Evolutionary conservation across 1,140 invertebrate species (phyloP), one percentile per base, ranked within the genome.

Genomic region (Theocolax elegans): DNA sequence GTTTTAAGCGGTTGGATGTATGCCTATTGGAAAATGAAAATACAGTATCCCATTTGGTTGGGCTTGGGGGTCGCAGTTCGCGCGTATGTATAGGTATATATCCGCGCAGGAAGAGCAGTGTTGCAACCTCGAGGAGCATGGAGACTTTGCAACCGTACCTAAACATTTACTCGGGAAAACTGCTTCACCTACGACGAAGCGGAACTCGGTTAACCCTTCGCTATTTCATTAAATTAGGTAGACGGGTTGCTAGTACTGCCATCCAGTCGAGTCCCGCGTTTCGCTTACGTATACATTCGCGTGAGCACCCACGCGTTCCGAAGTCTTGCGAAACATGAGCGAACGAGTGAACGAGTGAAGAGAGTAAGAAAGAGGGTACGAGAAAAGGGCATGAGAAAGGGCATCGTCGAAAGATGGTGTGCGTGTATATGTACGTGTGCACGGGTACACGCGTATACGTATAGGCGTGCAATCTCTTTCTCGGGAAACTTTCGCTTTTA

Each of bases 401-500:
- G n/a, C n/a, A n/a, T n/a, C n/a, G n/a, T n/a, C n/a, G n/a, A n/a
- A n/a, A n/a, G n/a, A n/a, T n/a, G n/a, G 70, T 9, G 35, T 53
- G 72, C 59, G 17, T 71, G 63, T 70, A 70, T 68, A 71, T 56
- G 71, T 68, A 74, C 74, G 59, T 71, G 60, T 51, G 54, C 42
- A 29, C 10, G 13, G 3, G 8, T 9, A 42, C 6, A 38, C 31
- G 0, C 13, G 17, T 17, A 44, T 13, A 56, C 40, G 60, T 65
- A 60, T 70, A 64, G 69, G 64, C 56, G 27, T 49, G 69, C 59
- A 62, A 69, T 62, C 73, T 70, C 77, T 79, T 73, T 75, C 76
- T 73, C 66, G 44, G 74, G 63, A 80, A 84, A 84, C 81, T 84
- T 84, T 84, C 82, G 81, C 82, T 83, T 84, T 84, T 84, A 83